Base-by-base conservation (phyloP, 2,888 invertebrate genomes). In the Ptychoptera contaminata region DNA sequence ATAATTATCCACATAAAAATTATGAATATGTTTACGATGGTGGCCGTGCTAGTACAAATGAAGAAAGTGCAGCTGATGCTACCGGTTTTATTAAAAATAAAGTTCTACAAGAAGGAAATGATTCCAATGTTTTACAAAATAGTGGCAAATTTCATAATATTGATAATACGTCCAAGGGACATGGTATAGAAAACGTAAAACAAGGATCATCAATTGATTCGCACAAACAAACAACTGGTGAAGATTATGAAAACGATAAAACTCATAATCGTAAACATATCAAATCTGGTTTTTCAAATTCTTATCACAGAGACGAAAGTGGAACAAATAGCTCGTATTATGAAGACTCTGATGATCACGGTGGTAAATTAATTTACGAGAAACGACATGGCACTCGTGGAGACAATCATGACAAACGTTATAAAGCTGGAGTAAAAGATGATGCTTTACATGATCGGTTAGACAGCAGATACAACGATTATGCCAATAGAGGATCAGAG, bases 281-380 rank as follows among this genome's bases (percentile, higher is more conserved):
- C 52, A 76, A 77, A 46, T 72, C 76, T 50, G 80, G 80, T 14
- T 81, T 77, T 56, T 74, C 73, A 52, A 79, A 79, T 54, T 73
- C 73, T 11, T 80, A 80, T 53, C 76, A 77, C 53, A 80, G 79
- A 58, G 79, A 80, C 51, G 79, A 80, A 56, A 75, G 74, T 10
- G 79, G 77, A 0, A 76, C 74, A 54, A 78, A 77, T 53, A 75
- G 76, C 45, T 78, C 76, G 29, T 80, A 70, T 60, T 80, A 76
- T 54, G 80, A 80, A 53, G 79, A 79, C 54, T 71, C 63, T 37
- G 62, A 64, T 37, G 67, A 70, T 42, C 62, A 67, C 50, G 69
- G 65, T 11, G 65, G 59, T 36, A 58, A 63, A 46, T 57, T 53
- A 35, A 55, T 58, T 23, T 56, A 58, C 10, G 60, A 63, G 46